These are phyloP conservation scores for Elgonia sp. DNA, from an alignment of 2,888 invertebrate species.

Conservation along the genomic window DNA sequence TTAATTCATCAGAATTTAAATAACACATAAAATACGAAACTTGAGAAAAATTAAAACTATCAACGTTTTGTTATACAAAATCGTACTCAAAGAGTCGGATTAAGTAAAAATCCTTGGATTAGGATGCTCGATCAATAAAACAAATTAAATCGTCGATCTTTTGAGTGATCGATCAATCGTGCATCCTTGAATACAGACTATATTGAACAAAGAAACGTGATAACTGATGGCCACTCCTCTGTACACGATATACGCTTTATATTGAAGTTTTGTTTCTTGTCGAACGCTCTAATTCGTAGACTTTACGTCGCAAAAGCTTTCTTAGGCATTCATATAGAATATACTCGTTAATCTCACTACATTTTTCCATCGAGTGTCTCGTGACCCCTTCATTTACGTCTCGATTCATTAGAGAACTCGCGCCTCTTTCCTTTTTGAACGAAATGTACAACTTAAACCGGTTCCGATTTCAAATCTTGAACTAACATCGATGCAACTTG, in stretches of 20 bases:
- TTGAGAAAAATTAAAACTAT: background rate
- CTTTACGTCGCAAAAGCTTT: constrained; percentile 60
- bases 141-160: background rate
- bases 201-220: constrained; percentile 26
- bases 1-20: background rate
- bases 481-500: background rate
- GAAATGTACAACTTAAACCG: background rate
- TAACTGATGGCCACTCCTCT: constrained; percentile 80
- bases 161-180: background rate
- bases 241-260: constrained; percentile 82
- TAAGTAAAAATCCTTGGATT: background rate
- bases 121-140: constrained; percentile 6
- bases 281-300: constrained; percentile 75
- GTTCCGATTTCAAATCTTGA: background rate
- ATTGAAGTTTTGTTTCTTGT: constrained; percentile 34
- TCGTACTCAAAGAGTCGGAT: background rate
- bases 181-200: background rate
- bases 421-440: constrained; percentile 14
- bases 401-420: constrained; percentile 11
- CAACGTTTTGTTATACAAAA: background rate
- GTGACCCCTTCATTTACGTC: constrained; percentile 3
- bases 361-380: constrained; percentile 49
- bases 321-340: constrained; percentile 65
- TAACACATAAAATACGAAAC: background rate
- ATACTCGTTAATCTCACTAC: constrained; percentile 73